Conservation (phyloP, 2,797 vertebrate species). For the Threskiornis aethiopicus region DNA sequence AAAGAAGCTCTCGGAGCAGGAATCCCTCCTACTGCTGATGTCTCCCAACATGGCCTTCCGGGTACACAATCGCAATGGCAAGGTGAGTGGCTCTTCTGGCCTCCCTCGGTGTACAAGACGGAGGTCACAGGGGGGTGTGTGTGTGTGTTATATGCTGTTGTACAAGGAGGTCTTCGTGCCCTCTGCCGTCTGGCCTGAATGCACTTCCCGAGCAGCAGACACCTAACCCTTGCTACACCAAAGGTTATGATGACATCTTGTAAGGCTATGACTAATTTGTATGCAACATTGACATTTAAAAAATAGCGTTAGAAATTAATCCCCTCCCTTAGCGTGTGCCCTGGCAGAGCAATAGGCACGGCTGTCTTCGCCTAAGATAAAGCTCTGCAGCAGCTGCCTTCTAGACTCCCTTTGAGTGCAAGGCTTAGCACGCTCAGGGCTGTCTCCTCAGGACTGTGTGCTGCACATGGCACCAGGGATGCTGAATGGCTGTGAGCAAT, state of each 20-base stretch:
- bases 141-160: fast-evolving
- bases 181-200: not conserved
- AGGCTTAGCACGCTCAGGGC: not conserved
- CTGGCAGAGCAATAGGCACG: not conserved
- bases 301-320: not conserved
- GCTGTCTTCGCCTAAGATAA: not conserved
- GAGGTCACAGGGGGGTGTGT: fast-evolving
- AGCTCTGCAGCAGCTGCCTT: not conserved
- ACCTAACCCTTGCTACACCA: not conserved
- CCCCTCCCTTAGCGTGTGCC: not conserved
- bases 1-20: slow-evolving; percentile 93
- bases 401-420: not conserved
- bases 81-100: slow-evolving; percentile 76
- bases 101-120: not conserved
- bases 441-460: not conserved
- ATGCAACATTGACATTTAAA: not conserved
- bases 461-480: not conserved
- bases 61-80: slow-evolving; percentile 90
- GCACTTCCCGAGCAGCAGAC: not conserved
- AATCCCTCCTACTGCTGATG: slow-evolving; percentile 90
- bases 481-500: not conserved
- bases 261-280: not conserved
- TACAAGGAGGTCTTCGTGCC: not conserved
- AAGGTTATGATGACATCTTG: not conserved
- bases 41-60: slow-evolving; percentile 94